A percentile compares a stretch with the other conserved stretches of the same genome.
These are phyloP conservation scores for Staurois parvus DNA, from an alignment of 2,797 vertebrate species.

Conservation along the genomic window DNA sequence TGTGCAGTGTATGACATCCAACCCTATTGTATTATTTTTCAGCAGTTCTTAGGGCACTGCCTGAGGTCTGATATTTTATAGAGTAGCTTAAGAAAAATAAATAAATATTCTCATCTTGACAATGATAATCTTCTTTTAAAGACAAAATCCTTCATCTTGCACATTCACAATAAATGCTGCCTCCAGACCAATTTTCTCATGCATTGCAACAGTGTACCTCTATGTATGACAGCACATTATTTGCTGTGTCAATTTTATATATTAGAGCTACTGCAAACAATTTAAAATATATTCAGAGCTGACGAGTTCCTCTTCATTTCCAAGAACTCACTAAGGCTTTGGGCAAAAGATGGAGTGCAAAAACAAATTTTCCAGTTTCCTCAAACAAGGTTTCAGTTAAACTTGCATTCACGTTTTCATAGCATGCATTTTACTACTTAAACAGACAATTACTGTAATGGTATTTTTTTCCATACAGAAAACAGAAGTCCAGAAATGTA, in stretches of 20 bases:
- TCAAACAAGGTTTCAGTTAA: conserved; percentile 10
- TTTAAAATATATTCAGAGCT: conserved; percentile 36
- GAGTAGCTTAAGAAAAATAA: conserved; percentile 19
- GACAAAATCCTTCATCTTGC: conserved; percentile 38
- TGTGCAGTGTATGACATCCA: conserved; percentile 20
- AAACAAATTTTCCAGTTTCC: conserved; percentile 15
- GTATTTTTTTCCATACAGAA: background rate
- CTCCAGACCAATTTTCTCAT: conserved; percentile 41
- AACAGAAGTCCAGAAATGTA: no score
- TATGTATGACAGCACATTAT: conserved; percentile 43
- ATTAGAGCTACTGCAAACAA: conserved; percentile 37
- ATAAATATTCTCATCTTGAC: conserved; percentile 32
- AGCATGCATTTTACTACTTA: background rate
- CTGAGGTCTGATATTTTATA: conserved; percentile 46
- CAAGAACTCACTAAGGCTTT: conserved; percentile 26
- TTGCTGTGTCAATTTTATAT: conserved; percentile 25
- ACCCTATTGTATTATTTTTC: background rate
- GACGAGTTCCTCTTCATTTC: conserved; percentile 20
- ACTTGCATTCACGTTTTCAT: conserved; percentile 18
- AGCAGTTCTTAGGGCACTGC: conserved; percentile 5
- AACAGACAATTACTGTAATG: background rate
- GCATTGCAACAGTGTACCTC: conserved; percentile 46
- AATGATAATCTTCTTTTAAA: conserved; percentile 18
- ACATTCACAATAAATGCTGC: conserved; percentile 28
- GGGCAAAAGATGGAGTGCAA: conserved; percentile 19